These are phyloP conservation scores for Ceyx margarethae DNA, from an alignment of 2,113 vertebrate species.

Conservation along the genomic window DNA sequence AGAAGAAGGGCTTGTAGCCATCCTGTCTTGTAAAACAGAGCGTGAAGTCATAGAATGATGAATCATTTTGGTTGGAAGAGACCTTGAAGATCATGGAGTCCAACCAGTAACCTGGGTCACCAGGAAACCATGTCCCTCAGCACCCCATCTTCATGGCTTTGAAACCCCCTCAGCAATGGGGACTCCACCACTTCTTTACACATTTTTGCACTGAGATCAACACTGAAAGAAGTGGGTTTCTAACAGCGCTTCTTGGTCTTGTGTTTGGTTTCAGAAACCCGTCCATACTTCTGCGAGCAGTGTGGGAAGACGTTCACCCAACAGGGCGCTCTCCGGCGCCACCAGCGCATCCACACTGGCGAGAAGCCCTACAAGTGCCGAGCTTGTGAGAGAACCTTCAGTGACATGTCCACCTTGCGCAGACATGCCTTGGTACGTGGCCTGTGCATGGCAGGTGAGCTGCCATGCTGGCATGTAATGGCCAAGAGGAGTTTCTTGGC, in stretches of 20 bases:
- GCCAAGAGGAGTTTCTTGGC: background rate
- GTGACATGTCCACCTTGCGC: conserved; percentile 69
- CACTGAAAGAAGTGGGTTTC: background rate
- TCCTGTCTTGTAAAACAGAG: background rate
- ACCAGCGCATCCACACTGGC: conserved; percentile 70
- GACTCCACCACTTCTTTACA: background rate
- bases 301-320: conserved; percentile 72
- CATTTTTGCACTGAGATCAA: background rate
- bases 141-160: background rate
- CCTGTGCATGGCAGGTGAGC: too few relatives aligned
- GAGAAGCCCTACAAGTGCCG: conserved; percentile 71
- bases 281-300: conserved; percentile 71
- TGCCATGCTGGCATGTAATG: fast-evolving
- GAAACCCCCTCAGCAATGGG: background rate
- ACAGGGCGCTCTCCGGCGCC: conserved; percentile 68
- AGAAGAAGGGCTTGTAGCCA: background rate
- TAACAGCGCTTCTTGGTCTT: fast-evolving
- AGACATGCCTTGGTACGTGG: conserved; percentile 58
- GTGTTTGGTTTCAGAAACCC: conserved; percentile 27
- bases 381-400: conserved; percentile 67
- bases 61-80: background rate
- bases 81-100: background rate
- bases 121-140: background rate
- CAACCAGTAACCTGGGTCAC: background rate
- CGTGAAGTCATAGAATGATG: fast-evolving